Evolutionary conservation across 2,797 vertebrate species (phyloP).

Genomic region (Lagothrix lagotricha): DNA sequence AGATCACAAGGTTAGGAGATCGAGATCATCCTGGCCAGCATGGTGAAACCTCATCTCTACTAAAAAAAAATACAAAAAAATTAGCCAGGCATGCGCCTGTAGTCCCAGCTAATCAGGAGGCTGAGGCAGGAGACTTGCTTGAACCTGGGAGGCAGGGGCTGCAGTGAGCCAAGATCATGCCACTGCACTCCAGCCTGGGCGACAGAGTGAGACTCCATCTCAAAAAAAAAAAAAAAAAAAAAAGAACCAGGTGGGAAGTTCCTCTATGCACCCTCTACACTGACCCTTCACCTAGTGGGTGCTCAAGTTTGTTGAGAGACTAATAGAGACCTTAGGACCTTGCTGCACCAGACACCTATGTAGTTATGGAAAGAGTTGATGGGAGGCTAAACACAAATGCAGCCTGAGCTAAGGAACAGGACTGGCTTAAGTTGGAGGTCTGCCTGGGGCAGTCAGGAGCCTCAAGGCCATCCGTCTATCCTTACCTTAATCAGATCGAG

Average conservation of each 20-base stretch:
- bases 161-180: no score
- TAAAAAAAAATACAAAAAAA: no score
- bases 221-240: no score
- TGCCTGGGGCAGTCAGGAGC: accelerated
- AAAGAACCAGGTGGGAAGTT: neutral
- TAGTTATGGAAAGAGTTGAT: neutral
- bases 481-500: conserved; percentile 89
- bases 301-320: neutral
- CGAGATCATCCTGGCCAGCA: no score
- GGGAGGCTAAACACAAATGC: neutral
- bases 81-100: no score
- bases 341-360: accelerated
- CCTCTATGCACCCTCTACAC: neutral
- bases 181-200: no score
- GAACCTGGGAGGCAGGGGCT: no score
- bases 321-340: neutral
- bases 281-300: neutral
- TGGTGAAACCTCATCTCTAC: no score
- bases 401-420: neutral
- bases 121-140: no score
- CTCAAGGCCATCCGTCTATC: accelerated
- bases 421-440: neutral
- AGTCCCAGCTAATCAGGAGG: no score
- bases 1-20: no score
- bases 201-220: no score